Percentiles rank a stretch among this genome's conserved stretches.
Evolutionary conservation across 2,113 vertebrate genomes (phyloP).

Genomic region (Myxocyprinus asiaticus): DNA sequence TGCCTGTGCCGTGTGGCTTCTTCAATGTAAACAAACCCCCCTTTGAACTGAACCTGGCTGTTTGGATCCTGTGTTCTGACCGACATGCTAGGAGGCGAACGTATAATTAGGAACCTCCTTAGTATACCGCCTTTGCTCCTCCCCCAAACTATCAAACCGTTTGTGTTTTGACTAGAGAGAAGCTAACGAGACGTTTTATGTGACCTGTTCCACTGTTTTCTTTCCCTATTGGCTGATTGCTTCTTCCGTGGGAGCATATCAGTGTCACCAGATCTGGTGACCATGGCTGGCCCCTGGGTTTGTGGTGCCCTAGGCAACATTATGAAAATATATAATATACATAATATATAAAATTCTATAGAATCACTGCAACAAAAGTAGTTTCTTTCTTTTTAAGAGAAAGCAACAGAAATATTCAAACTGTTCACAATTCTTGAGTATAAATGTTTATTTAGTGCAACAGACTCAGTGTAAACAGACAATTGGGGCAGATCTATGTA

Average conservation of each 20-base stretch:
- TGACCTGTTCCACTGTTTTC: background rate
- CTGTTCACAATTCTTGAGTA: background rate
- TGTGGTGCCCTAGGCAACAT: background rate
- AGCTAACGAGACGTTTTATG: slow-evolving; percentile 29
- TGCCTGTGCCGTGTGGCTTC: no score
- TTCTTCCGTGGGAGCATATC: background rate
- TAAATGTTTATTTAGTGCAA: no score
- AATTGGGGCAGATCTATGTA: background rate
- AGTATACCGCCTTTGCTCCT: no score
- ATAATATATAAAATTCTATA: background rate
- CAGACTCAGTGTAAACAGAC: no score
- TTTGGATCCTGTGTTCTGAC: no score
- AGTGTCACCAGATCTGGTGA: slow-evolving; percentile 10
- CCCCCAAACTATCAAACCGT: no score
- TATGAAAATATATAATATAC: background rate
- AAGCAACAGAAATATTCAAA: background rate
- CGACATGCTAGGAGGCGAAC: no score
- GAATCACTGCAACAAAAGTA: background rate
- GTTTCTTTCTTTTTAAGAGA: background rate
- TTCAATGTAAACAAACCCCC: no score
- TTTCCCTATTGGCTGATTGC: slow-evolving; percentile 4
- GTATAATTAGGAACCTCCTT: no score
- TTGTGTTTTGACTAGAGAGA: slow-evolving; percentile 49
- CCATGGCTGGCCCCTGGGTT: background rate
- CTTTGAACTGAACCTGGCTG: no score